A percentile compares a stretch with the other conserved stretches of the same genome.
These are phyloP conservation scores for Neosalanx taihuensis DNA, from an alignment of 2,797 vertebrate genomes.

Conservation along the genomic window DNA sequence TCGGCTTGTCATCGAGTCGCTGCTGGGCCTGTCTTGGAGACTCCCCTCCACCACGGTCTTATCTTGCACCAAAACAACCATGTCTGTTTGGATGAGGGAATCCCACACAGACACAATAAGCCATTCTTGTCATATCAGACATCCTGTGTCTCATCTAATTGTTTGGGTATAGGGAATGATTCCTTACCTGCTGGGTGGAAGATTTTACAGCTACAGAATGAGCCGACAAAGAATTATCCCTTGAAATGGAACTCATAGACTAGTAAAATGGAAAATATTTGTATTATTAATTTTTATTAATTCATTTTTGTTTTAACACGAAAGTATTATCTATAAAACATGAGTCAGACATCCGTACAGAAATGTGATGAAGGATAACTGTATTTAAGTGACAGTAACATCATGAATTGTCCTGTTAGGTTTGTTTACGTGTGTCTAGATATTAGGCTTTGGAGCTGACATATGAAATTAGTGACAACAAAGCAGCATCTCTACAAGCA, in stretches of 20 bases:
- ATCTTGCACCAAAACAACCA: constrained; percentile 9
- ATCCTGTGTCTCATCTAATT: constrained; percentile 11
- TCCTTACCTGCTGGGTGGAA: background rate
- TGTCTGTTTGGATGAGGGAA: constrained; percentile 4
- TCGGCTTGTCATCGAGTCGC: background rate
- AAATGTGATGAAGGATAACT: no score
- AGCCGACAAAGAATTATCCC: background rate
- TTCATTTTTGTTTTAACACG: no score
- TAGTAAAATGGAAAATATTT: no score
- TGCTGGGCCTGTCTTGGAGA: background rate
- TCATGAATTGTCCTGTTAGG: no score
- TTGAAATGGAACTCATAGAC: background rate
- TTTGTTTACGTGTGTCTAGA: no score
- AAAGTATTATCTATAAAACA: no score
- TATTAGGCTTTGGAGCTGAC: background rate
- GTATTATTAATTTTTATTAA: no score
- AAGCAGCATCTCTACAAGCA: background rate
- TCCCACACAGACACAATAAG: constrained; percentile 21
- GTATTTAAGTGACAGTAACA: no score
- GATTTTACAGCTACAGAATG: background rate
- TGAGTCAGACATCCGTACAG: no score
- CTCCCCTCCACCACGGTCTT: background rate
- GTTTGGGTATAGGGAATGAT: constrained; percentile 16
- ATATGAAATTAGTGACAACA: background rate
- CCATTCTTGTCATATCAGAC: constrained; percentile 4